Percentiles rank a stretch among this genome's conserved stretches.
Evolutionary conservation across 2,113 vertebrate genomes (phyloP).

Genomic region (Ochotona curzoniae): DNA sequence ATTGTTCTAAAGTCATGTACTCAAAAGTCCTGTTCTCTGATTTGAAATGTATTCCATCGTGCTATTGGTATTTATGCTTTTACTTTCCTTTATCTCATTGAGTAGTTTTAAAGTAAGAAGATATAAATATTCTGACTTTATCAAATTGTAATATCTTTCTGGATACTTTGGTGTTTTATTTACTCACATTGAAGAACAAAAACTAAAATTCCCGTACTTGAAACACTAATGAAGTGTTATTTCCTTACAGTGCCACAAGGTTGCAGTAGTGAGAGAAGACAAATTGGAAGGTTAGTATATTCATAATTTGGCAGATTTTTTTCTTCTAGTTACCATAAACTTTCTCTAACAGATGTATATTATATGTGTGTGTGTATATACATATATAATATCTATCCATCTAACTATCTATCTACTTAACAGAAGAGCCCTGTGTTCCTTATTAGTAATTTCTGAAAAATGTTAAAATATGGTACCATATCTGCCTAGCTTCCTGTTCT

Average conservation of each 20-base stretch:
- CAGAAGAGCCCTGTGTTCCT: slow-evolving; percentile 69
- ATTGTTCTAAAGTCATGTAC: slow-evolving; percentile 19
- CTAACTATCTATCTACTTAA: slow-evolving; percentile 35
- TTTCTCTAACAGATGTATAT: slow-evolving; percentile 55
- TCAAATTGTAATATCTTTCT: slow-evolving; percentile 56
- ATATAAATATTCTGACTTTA: slow-evolving; percentile 55
- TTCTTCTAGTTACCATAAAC: slow-evolving; percentile 62
- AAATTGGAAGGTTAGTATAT: slow-evolving; percentile 92
- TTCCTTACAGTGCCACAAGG: slow-evolving; percentile 93
- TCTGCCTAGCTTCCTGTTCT: slow-evolving; percentile 56
- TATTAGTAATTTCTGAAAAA: slow-evolving; percentile 77
- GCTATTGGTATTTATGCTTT: background rate
- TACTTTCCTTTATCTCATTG: slow-evolving; percentile 35
- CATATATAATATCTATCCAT: too few relatives aligned
- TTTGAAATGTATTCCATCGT: slow-evolving; percentile 38
- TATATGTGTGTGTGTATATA: background rate
- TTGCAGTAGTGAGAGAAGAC: slow-evolving; percentile 96
- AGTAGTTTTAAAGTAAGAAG: slow-evolving; percentile 56
- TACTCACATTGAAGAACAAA: background rate
- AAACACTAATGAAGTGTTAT: slow-evolving; percentile 62
- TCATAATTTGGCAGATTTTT: slow-evolving; percentile 49
- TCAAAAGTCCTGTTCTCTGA: slow-evolving; percentile 18
- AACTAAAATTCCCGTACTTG: background rate
- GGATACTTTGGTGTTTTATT: background rate
- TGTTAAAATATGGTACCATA: slow-evolving; percentile 56